Percentiles rank a stretch among this genome's conserved stretches.
Conservation (phyloP, 2,113 vertebrate genomes). For the Larimichthys crocea region DNA sequence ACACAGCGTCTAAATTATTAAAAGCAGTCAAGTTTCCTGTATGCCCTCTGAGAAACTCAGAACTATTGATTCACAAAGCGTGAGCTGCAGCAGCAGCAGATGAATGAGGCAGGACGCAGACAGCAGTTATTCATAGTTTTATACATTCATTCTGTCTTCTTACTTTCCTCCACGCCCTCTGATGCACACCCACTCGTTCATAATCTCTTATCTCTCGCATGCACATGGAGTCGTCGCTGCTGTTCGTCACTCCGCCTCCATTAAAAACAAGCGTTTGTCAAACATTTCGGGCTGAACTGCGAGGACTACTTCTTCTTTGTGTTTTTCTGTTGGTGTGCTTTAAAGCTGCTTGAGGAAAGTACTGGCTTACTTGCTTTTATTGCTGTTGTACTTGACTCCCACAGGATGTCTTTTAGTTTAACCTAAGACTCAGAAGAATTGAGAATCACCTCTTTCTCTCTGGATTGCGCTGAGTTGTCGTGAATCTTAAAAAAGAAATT, state of each 20-base stretch:
- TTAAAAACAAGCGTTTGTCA: background rate
- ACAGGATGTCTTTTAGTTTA: background rate
- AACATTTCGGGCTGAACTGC: background rate
- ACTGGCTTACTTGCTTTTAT: background rate
- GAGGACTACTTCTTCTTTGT: too few species aligned
- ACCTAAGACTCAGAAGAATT: too few species aligned
- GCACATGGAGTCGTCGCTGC: background rate
- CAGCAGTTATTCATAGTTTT: background rate
- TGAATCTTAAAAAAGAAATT: too few species aligned
- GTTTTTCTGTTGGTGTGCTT: background rate
- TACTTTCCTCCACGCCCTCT: background rate
- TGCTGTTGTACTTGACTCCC: background rate
- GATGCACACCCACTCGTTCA: background rate
- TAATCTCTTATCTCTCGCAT: background rate
- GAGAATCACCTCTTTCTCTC: background rate
- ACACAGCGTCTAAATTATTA: conserved; percentile 52
- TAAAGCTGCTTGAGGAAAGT: background rate
- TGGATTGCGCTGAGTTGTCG: background rate
- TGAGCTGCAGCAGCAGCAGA: conserved; percentile 15
- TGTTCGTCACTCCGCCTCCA: background rate
- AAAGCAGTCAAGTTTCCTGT: conserved; percentile 17
- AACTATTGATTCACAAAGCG: conserved; percentile 17
- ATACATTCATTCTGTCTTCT: background rate
- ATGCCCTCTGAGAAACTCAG: conserved; percentile 25
- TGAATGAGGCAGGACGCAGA: background rate